Conservation (phyloP, 2,888 invertebrate species). For the Archaeoteleia sp. region DNA sequence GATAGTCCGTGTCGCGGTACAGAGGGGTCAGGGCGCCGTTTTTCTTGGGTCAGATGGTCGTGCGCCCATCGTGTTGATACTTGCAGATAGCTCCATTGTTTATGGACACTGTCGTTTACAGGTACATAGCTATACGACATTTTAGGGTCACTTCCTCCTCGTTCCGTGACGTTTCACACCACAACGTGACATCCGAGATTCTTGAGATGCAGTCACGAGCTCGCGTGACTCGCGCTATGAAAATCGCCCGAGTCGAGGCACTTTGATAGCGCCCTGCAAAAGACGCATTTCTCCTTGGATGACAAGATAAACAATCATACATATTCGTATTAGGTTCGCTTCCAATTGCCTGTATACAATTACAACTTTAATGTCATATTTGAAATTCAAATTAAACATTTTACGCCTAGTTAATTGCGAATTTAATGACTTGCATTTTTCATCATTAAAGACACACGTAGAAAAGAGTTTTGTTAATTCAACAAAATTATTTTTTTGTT, state of each 20-base stretch:
- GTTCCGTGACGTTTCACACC: conserved; percentile 68
- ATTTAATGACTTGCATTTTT: too few relatives aligned
- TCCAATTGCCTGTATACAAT: too few relatives aligned
- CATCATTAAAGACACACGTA: too few relatives aligned
- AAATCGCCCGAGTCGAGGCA: conserved; percentile 21
- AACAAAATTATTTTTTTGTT: too few relatives aligned
- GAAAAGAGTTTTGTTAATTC: too few relatives aligned
- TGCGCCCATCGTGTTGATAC: not conserved
- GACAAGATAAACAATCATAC: too few relatives aligned
- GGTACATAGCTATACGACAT: conserved; percentile 57
- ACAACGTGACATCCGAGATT: conserved; percentile 66
- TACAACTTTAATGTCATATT: too few relatives aligned
- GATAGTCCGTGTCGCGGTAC: conserved; percentile 54
- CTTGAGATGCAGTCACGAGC: conserved; percentile 54
- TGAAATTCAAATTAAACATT: too few relatives aligned
- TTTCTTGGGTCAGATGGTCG: conserved; percentile 58
- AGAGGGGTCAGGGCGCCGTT: conserved; percentile 64
- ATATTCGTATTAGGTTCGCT: too few relatives aligned
- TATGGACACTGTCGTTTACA: conserved; percentile 66
- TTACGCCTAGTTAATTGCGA: too few relatives aligned
- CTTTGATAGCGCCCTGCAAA: not conserved
- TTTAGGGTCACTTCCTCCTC: conserved; percentile 71
- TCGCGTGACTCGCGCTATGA: conserved; percentile 27
- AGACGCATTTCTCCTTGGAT: not conserved
- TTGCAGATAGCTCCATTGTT: conserved; percentile 65